Conservation (phyloP, 2,797 vertebrate species). For the Nannoperca obscura region DNA sequence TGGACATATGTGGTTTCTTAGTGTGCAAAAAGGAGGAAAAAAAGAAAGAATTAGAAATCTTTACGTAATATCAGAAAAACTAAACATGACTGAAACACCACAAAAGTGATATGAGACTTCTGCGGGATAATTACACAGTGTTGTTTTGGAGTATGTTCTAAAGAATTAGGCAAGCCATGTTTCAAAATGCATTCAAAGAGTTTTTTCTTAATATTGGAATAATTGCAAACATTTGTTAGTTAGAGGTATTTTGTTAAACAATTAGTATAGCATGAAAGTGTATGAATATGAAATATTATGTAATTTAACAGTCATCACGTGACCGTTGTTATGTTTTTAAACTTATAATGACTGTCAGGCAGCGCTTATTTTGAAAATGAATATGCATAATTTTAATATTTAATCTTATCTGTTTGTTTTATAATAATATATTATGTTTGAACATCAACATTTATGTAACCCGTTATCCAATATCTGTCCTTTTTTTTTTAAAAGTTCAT, state of each 20-base stretch:
- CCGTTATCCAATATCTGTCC: background rate
- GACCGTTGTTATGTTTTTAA: background rate
- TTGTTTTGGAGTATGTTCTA: background rate
- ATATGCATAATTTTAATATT: background rate
- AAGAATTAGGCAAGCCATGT: background rate
- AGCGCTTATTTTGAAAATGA: slow-evolving; percentile 9
- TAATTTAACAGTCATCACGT: background rate
- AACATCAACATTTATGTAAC: background rate
- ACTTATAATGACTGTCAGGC: background rate
- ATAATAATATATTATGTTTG: background rate
- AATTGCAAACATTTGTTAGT: background rate
- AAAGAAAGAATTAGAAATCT: background rate
- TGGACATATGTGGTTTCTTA: background rate
- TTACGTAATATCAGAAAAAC: background rate
- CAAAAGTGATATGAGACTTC: background rate
- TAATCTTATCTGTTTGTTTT: background rate
- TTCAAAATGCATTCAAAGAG: background rate
- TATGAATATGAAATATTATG: background rate
- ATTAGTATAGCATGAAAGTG: background rate
- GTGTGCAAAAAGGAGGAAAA: background rate
- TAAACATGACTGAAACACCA: background rate
- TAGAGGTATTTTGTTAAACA: background rate
- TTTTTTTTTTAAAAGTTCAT: slow-evolving; percentile 10
- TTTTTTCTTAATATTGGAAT: background rate
- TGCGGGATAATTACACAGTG: background rate